phyloP scores from a whole-genome alignment of 1,140 invertebrate genomes.

The Himalopsyche phryganea region DNA sequence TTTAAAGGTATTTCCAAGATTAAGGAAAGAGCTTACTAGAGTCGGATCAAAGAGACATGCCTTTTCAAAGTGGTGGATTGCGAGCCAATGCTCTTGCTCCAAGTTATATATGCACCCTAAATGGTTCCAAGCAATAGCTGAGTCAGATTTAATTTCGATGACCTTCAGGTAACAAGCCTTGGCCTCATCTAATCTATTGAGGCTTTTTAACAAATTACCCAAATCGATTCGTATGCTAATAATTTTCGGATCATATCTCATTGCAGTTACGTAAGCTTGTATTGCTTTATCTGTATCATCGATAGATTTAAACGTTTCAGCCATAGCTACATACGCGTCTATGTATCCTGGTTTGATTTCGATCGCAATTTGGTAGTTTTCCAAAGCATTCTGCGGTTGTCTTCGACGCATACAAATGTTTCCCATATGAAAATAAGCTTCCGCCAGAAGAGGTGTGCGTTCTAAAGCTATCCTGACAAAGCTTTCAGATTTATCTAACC shows the following conservation, averaged over 20 bases:
- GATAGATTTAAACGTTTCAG: background rate
- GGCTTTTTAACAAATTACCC: conserved; percentile 13
- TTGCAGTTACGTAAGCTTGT: conserved; percentile 6
- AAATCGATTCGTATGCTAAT: conserved; percentile 14
- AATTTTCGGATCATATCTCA: conserved; percentile 15
- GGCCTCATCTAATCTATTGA: conserved; percentile 22
- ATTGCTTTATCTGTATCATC: conserved; percentile 18
- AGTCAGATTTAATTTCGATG: conserved; percentile 20
- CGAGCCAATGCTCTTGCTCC: conserved; percentile 20
- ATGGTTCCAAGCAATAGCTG: conserved; percentile 24
- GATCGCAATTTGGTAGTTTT: conserved; percentile 18
- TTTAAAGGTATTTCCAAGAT: conserved; percentile 22
- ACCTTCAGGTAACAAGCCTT: conserved; percentile 22
- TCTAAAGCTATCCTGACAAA: conserved; percentile 20
- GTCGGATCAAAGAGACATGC: conserved; percentile 14
- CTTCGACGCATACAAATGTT: conserved; percentile 18
- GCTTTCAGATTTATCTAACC: conserved; percentile 13
- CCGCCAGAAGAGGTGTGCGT: conserved; percentile 18
- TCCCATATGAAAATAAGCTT: conserved; percentile 23
- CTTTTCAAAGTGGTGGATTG: conserved; percentile 28
- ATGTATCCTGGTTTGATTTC: conserved; percentile 18
- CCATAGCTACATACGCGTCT: conserved; percentile 21
- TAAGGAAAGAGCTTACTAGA: conserved; percentile 14
- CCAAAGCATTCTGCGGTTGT: conserved; percentile 9
- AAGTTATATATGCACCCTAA: conserved; percentile 15